Evolutionary conservation across 2,797 vertebrate species (phyloP).

Genomic region (Sebastes paucispinis): DNA sequence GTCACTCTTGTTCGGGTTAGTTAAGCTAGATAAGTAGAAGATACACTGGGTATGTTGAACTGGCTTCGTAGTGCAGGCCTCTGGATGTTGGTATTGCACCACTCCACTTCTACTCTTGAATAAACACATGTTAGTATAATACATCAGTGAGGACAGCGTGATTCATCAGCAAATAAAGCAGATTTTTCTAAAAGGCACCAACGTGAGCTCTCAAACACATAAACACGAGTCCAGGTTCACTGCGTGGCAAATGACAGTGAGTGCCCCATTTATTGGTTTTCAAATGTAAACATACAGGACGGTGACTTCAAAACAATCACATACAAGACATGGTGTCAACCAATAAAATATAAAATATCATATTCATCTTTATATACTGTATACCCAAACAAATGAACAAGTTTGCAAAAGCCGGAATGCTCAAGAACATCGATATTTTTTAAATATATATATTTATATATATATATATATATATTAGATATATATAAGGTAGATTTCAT

Average conservation of each 20-base stretch:
- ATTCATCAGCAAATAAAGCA: not conserved
- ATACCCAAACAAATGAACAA: slow-evolving; percentile 74
- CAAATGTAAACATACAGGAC: slow-evolving; percentile 85
- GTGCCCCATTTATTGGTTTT: slow-evolving; percentile 78
- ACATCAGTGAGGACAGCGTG: not conserved
- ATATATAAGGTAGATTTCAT: slow-evolving; percentile 68
- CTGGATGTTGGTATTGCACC: not conserved
- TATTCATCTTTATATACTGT: slow-evolving; percentile 58
- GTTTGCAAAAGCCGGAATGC: slow-evolving; percentile 82
- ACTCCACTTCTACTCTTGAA: not conserved
- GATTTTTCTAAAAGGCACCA: too few species aligned
- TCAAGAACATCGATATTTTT: slow-evolving; percentile 79
- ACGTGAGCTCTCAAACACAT: not conserved
- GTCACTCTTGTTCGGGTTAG: too few species aligned
- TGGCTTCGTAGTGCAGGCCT: too few species aligned
- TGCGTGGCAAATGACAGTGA: slow-evolving; percentile 59
- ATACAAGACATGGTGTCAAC: slow-evolving; percentile 78
- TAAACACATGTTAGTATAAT: too few species aligned
- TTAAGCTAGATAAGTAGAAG: rapidly evolving
- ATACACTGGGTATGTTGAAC: too few species aligned
- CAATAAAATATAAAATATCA: slow-evolving; percentile 77
- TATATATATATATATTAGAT: slow-evolving; percentile 61
- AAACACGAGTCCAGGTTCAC: slow-evolving; percentile 1
- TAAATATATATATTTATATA: slow-evolving; percentile 69
- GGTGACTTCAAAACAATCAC: slow-evolving; percentile 81